These are phyloP conservation scores for Pica pica DNA, from an alignment of 2,113 vertebrate genomes.

Conservation along the genomic window DNA sequence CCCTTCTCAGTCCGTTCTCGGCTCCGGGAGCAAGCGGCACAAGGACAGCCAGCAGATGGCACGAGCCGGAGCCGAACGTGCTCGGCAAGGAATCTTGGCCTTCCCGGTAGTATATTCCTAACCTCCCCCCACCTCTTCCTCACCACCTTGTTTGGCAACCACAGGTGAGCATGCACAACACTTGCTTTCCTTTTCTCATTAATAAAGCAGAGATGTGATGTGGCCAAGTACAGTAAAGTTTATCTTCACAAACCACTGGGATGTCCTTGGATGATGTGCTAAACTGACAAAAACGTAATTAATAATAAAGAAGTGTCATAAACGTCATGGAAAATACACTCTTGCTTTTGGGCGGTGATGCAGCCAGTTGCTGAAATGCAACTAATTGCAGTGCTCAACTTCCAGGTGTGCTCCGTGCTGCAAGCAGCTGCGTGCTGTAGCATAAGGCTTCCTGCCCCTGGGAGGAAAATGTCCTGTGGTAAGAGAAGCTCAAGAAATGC, in stretches of 20 bases:
- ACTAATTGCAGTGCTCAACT: not conserved
- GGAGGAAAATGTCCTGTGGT: not conserved
- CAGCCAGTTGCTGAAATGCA: not conserved
- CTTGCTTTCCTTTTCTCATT: not conserved
- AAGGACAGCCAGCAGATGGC: not conserved
- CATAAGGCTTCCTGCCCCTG: not conserved
- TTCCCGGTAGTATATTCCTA: fast-evolving
- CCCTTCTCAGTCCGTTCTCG: fast-evolving
- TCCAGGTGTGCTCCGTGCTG: not conserved
- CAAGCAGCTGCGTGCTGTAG: not conserved
- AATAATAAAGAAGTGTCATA: not conserved
- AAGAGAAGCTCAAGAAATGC: not conserved
- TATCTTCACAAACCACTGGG: not conserved
- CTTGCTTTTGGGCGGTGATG: not conserved
- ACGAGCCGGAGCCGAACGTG: fast-evolving
- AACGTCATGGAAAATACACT: not conserved
- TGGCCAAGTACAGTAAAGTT: not conserved
- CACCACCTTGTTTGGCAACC: not conserved
- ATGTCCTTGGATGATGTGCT: not conserved
- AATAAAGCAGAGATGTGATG: not conserved
- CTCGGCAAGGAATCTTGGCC: fast-evolving
- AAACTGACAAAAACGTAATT: not conserved
- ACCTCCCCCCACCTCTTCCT: not conserved
- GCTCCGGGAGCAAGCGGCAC: not conserved
- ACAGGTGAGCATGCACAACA: not conserved